These are phyloP conservation scores for Balaeniceps rex DNA, from an alignment of 2,113 vertebrate species.

Conservation along the genomic window DNA sequence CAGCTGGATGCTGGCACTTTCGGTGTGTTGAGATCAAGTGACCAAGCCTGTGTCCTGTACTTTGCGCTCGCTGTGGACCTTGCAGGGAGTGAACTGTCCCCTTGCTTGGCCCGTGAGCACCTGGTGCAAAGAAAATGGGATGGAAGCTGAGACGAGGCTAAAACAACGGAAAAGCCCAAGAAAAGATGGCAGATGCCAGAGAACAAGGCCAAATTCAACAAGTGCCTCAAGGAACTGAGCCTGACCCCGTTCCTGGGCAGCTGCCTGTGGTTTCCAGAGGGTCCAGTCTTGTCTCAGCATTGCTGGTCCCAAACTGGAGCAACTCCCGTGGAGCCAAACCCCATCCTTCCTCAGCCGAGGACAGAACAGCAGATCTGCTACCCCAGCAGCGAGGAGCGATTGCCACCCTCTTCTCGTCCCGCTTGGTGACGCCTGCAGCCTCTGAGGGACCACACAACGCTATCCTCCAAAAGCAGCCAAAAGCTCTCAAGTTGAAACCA, in stretches of 20 bases:
- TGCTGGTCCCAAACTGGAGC: neutral
- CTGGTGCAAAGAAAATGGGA: no score
- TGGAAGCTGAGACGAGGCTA: neutral
- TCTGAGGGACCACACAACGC: neutral
- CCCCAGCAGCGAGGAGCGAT: neutral
- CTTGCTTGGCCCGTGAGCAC: neutral
- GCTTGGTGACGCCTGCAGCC: neutral
- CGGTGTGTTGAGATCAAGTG: neutral
- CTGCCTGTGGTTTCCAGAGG: constrained; percentile 39
- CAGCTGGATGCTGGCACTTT: neutral
- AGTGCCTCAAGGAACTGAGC: neutral
- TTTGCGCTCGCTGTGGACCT: neutral
- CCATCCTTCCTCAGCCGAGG: neutral
- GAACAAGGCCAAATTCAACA: neutral
- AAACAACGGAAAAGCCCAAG: neutral
- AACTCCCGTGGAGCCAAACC: neutral
- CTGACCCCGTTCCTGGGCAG: neutral
- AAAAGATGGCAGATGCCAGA: neutral
- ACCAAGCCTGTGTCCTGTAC: neutral
- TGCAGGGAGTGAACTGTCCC: neutral
- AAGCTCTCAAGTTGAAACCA: neutral
- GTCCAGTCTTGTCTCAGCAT: neutral
- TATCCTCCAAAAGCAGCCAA: neutral
- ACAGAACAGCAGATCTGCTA: neutral
- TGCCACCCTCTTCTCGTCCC: neutral